Evolutionary conservation across 2,113 vertebrate species (phyloP).

Genomic region (Tachycineta bicolor): DNA sequence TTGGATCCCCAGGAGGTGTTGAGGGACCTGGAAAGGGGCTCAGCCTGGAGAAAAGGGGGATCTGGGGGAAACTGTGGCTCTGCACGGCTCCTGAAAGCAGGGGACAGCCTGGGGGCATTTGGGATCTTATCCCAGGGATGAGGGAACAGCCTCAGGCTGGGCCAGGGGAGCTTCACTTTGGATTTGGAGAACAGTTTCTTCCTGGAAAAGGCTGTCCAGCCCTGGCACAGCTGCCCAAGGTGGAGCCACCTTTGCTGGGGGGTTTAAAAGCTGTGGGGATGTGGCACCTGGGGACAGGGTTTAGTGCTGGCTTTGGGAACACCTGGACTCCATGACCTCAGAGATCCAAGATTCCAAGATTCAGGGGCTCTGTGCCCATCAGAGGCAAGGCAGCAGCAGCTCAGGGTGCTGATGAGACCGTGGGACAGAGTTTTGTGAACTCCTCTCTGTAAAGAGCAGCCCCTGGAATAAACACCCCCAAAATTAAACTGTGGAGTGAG

Average conservation of each 20-base stretch:
- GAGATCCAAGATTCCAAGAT: neutral
- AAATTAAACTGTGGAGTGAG: neutral
- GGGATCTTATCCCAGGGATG: neutral
- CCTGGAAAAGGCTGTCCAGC: neutral
- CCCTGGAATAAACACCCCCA: neutral
- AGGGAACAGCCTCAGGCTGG: rapidly evolving
- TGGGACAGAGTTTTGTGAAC: neutral
- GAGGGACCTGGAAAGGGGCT: neutral
- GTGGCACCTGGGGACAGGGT: neutral
- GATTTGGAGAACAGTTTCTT: neutral
- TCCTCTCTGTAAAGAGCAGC: neutral
- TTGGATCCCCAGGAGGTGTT: neutral
- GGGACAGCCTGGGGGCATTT: neutral
- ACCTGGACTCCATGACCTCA: neutral
- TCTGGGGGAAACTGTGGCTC: neutral
- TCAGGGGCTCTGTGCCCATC: neutral
- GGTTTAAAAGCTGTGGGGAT: neutral
- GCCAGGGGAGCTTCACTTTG: neutral
- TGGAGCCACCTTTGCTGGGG: neutral
- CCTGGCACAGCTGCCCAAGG: neutral
- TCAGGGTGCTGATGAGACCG: neutral
- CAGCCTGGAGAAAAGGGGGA: neutral
- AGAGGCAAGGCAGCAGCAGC: neutral
- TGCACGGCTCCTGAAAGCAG: neutral
- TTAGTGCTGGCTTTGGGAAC: neutral